These are phyloP conservation scores for Percopsis omiscomaycus DNA, from an alignment of 2,797 vertebrate species.

Conservation along the genomic window DNA sequence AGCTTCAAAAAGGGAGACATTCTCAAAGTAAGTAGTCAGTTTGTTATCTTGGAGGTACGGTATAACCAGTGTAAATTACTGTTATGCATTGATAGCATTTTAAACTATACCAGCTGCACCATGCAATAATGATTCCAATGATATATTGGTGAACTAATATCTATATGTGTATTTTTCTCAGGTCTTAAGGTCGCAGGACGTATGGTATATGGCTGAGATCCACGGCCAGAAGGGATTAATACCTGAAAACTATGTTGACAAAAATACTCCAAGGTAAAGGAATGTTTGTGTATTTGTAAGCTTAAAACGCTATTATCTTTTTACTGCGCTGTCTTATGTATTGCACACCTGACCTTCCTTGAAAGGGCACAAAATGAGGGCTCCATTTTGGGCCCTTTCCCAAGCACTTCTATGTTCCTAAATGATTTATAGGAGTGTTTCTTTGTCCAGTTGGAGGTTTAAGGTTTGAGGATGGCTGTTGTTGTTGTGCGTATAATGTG, in stretches of 20 bases:
- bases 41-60: not conserved
- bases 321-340: too few species aligned
- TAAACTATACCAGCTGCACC: too few species aligned
- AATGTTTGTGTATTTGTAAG: not conserved
- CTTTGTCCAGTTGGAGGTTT: too few species aligned
- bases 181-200: slow-evolving; percentile 85
- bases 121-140: too few species aligned
- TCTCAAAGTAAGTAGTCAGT: slow-evolving; percentile 82
- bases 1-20: slow-evolving; percentile 89
- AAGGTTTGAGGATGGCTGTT: not conserved
- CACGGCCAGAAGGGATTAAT: slow-evolving; percentile 86
- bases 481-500: not conserved
- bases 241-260: slow-evolving; percentile 91
- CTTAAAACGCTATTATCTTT: too few species aligned
- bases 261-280: slow-evolving; percentile 81
- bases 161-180: slow-evolving; percentile 14
- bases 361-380: too few species aligned
- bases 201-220: slow-evolving; percentile 93
- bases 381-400: too few species aligned
- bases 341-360: too few species aligned
- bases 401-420: too few species aligned
- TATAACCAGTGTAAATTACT: not conserved
- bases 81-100: too few species aligned
- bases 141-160: too few species aligned
- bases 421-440: too few species aligned